Evolutionary conservation across 2,797 vertebrate genomes (phyloP), one percentile per base, ranked within the genome.

Genomic region (Coccyzus lansbergi): DNA sequence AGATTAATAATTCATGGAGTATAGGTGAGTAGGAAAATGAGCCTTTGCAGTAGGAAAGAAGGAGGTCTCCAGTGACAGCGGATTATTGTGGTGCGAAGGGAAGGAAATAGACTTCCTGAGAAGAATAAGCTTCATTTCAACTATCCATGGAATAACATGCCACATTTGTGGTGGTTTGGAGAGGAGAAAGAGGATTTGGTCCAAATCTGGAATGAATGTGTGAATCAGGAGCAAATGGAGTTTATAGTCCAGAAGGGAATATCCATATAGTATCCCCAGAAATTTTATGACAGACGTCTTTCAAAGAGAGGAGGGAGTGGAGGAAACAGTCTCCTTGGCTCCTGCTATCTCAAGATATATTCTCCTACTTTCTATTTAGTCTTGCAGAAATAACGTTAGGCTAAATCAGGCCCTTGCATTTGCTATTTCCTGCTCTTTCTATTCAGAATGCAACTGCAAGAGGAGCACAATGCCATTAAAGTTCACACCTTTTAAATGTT

Each of bases 401-500:
- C 38, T 81, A 74, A 94, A 80, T 33, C n/a, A 83, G 58, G 49
- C 7, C 38, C 38, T 81, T 49, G n/a, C 7, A 69, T 77, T 69
- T 91, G 53, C 46, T 20, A 15, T 87, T 89, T 91, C 64, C 42
- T 92, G 11, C 12, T 85, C 31, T 15, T 38, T 78, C 40, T 77
- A 34, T 46, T 92, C 67, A 76, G 42, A 83, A 91, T 21, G 22
- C 20, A 74, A 82, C 24, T 83, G 49, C 26, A 68, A 77, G 49
- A 68, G 59, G 22, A 92, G 24, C 14, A 80, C 31, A 56, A 76
- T 60, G 13, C 49, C 71, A 68, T 79, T 80, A 77, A 93, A 92
- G 62, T 78, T 86, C 86, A 63, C 64, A 93, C 31, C 63, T 94
- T 90, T 92, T 63, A 94, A 93, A 77, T 85, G 86, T 71, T 93